Percentiles rank a stretch among this genome's conserved stretches.
phyloP scores from a whole-genome alignment of 2,888 invertebrate genomes.

The Didymodactylos carnosus region DNA sequence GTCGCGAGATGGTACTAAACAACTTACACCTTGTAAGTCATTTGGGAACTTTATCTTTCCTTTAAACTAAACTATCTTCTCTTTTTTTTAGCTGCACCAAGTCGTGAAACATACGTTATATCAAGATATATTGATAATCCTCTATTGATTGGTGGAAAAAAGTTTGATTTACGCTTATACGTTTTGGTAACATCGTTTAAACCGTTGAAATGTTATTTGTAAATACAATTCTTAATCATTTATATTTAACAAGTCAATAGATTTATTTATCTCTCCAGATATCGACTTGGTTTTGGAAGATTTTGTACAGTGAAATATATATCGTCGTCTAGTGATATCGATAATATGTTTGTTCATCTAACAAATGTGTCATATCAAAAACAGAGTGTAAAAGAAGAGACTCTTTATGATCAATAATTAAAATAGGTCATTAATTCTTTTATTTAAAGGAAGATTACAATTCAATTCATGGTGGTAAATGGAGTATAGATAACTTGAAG shows the following conservation, averaged over 20 bases:
- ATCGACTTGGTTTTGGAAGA: conserved; percentile 64
- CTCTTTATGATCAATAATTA: neutral
- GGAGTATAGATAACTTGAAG: conserved; percentile 70
- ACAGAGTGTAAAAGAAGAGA: conserved; percentile 50
- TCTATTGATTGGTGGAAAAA: conserved; percentile 76
- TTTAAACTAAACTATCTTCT: neutral
- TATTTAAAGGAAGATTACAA: conserved; percentile 63
- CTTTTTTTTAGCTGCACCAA: conserved; percentile 13
- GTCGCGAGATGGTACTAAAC: conserved; percentile 26
- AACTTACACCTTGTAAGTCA: neutral
- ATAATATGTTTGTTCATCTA: conserved; percentile 58
- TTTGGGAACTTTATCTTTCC: neutral
- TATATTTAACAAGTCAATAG: too few relatives aligned
- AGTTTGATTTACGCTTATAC: conserved; percentile 76
- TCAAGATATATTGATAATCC: conserved; percentile 91
- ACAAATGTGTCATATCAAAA: conserved; percentile 96
- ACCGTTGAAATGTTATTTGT: conserved; percentile 64
- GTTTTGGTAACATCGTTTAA: conserved; percentile 78
- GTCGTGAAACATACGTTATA: conserved; percentile 54
- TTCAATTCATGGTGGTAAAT: conserved; percentile 74
- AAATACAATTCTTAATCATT: conserved; percentile 17
- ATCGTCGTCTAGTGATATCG: conserved; percentile 31
- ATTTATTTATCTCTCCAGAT: too few relatives aligned
- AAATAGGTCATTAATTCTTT: neutral
- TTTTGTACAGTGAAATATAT: conserved; percentile 81